A percentile compares a stretch with the other conserved stretches of the same genome.
phyloP scores from a whole-genome alignment of 1,140 invertebrate species.

The Drosophila miranda region DNA sequence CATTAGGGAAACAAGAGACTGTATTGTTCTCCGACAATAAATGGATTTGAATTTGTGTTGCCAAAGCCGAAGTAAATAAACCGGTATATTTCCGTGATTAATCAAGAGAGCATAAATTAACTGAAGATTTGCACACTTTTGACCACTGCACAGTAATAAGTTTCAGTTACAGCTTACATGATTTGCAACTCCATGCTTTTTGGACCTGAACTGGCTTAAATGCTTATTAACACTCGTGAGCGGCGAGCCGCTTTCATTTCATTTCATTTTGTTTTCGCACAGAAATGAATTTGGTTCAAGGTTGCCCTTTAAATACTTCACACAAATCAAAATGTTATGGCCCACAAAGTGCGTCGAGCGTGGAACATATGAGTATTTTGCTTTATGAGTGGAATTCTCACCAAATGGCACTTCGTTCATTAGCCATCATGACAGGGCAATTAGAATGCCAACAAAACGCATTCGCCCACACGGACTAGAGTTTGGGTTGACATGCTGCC shows the following conservation, averaged over 20 bases:
- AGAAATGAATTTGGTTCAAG: slow-evolving; percentile 60
- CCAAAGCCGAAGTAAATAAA: too few species aligned
- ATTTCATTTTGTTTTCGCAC: slow-evolving; percentile 29
- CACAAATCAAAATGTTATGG: slow-evolving; percentile 19
- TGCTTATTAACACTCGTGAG: slow-evolving; percentile 54
- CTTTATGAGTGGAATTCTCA: slow-evolving; percentile 39
- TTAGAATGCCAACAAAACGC: slow-evolving; percentile 66
- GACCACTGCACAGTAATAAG: slow-evolving; percentile 22
- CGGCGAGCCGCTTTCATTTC: slow-evolving; percentile 32
- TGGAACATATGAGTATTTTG: slow-evolving; percentile 19
- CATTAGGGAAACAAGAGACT: slow-evolving; percentile 9
- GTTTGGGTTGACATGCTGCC: slow-evolving; percentile 31
- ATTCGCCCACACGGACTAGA: slow-evolving; percentile 54
- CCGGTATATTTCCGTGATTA: not conserved
- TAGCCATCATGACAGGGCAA: slow-evolving; percentile 55
- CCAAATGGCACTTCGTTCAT: slow-evolving; percentile 34
- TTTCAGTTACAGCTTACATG: slow-evolving; percentile 18
- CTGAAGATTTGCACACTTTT: slow-evolving; percentile 41
- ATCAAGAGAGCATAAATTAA: slow-evolving; percentile 22
- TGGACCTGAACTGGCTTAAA: slow-evolving; percentile 23
- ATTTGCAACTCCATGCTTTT: slow-evolving; percentile 32
- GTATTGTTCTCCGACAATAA: slow-evolving; percentile 1
- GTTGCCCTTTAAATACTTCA: slow-evolving; percentile 53
- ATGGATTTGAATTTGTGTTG: not conserved
- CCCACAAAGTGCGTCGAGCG: slow-evolving; percentile 39